Conservation (phyloP, 2,888 invertebrate species). For the Hyppa rectilinea region DNA sequence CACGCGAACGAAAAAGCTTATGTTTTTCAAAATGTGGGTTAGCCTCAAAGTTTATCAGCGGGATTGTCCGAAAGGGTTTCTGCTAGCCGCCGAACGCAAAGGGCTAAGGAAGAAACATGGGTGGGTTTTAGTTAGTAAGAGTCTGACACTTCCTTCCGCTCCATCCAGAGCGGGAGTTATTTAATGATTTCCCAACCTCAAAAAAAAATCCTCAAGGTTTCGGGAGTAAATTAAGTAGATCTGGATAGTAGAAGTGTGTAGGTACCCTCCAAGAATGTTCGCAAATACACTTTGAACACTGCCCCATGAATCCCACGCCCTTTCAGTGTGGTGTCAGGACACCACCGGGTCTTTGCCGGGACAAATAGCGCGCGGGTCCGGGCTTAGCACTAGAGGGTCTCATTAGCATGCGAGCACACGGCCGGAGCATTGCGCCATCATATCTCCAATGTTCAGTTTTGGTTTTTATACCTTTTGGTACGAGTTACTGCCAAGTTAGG, state of each 20-base stretch:
- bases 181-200: too few species aligned
- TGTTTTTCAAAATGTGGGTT: conserved; percentile 35
- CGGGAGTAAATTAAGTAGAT: conserved; percentile 10
- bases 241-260: neutral
- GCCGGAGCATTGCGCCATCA: neutral
- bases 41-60: too few species aligned
- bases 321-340: neutral
- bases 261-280: conserved; percentile 10
- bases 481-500: neutral
- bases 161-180: too few species aligned
- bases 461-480: neutral
- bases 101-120: too few species aligned
- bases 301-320: neutral
- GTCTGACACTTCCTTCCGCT: too few species aligned
- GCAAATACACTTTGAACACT: conserved; percentile 23
- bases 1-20: too few species aligned
- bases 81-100: too few species aligned
- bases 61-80: too few species aligned
- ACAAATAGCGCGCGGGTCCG: neutral
- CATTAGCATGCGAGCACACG: conserved; percentile 39
- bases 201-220: conserved; percentile 7
- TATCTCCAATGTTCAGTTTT: conserved; percentile 16
- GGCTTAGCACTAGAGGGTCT: neutral
- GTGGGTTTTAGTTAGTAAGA: too few species aligned
- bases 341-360: too few species aligned